These are phyloP conservation scores for Neodiprion virginianus DNA, from an alignment of 1,140 invertebrate genomes.

Conservation along the genomic window DNA sequence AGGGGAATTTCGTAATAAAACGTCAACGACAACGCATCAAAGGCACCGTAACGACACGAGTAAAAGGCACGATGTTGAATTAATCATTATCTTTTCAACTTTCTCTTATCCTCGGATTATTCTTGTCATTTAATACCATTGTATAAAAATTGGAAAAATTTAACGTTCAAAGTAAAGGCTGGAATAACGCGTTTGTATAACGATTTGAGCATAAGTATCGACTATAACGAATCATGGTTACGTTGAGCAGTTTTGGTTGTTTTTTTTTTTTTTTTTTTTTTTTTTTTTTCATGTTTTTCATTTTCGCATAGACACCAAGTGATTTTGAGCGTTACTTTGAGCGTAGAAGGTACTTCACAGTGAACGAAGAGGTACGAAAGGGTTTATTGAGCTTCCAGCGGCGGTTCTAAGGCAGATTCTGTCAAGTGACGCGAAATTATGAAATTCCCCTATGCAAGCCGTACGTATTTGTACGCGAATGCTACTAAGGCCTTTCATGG, in stretches of 20 bases:
- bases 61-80: too few species aligned
- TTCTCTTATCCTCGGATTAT: too few species aligned
- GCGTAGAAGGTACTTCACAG: not conserved
- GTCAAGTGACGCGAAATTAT: not conserved
- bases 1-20: not conserved
- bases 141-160: not conserved
- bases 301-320: too few species aligned
- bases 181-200: not conserved
- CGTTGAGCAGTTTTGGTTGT: not conserved
- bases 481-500: conserved; percentile 50
- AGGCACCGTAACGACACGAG: not conserved
- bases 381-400: not conserved
- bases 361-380: not conserved
- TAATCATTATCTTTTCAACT: too few species aligned
- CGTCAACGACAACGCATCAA: not conserved
- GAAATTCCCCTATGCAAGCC: conserved; percentile 47
- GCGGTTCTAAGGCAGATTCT: too few species aligned
- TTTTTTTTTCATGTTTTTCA: too few species aligned
- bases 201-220: not conserved
- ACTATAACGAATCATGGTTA: not conserved
- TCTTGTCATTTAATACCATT: not conserved
- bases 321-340: not conserved
- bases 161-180: not conserved
- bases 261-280: too few species aligned
- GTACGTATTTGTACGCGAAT: conserved; percentile 20